A percentile compares a stretch with the other conserved stretches of the same genome.
Conservation (phyloP, 2,888 invertebrate species). For the Tribolium freemani region DNA sequence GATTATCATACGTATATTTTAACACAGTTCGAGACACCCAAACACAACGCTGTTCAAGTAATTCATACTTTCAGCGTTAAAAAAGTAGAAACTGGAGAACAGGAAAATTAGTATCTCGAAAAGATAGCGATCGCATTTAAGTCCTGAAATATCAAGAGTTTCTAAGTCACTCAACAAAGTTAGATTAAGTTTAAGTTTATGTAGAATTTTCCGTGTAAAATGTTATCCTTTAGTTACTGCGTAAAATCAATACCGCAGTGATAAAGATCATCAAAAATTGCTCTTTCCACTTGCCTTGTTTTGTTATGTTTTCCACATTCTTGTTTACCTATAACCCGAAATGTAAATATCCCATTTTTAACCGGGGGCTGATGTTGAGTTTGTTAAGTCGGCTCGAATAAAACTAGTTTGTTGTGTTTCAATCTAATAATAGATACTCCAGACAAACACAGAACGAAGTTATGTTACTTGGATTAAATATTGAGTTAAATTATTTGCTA, state of each 20-base stretch:
- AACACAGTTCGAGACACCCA: neutral
- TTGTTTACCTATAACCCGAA: constrained; percentile 27
- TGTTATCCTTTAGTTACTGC: neutral
- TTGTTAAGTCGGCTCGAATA: neutral
- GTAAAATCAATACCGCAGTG: constrained; percentile 11
- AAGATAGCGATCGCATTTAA: neutral
- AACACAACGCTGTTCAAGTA: too few species aligned
- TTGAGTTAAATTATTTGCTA: neutral
- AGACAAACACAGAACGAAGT: neutral
- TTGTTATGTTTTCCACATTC: constrained; percentile 2
- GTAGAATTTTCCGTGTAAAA: constrained; percentile 13
- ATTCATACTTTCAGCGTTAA: too few species aligned
- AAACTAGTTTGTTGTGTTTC: constrained; percentile 3
- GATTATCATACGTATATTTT: neutral
- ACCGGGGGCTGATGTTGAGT: neutral
- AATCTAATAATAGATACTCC: neutral
- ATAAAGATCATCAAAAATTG: constrained; percentile 26
- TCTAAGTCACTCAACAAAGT: constrained; percentile 1
- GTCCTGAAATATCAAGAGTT: neutral
- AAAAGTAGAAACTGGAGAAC: too few species aligned
- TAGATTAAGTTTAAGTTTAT: constrained; percentile 24
- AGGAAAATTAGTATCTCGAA: neutral
- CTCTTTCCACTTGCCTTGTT: constrained; percentile 10
- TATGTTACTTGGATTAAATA: neutral
- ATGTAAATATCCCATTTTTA: constrained; percentile 24